Base-by-base conservation (phyloP, 2,888 invertebrate genomes). In the Cephus spinipes region DNA sequence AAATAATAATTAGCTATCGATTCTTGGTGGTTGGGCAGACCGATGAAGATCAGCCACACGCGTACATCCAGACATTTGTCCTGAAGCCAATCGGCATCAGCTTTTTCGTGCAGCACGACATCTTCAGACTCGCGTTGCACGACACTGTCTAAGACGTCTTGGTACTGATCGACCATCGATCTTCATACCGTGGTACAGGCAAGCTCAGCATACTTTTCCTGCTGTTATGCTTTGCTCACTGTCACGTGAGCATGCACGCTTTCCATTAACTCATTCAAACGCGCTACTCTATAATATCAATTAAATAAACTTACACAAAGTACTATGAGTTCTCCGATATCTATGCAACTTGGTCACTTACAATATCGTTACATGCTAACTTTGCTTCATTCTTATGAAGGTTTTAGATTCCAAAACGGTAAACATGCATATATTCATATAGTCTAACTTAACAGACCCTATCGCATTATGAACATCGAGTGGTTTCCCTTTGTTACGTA, bases 81-180 rank as follows among this genome's bases (percentile, higher is more conserved):
- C 94, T 98, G 93, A 97, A 97, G 93, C 97, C 97, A 86, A 94
- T 96, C 91, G 96, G 95, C 92, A 95, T 94, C 92, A 96, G 96
- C 91, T 98, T 96, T 94, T 98, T 96, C 94, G 96, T 98, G 91
- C 97, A 97, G 93, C 98, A 98, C 92, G 98, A 98, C 93, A 95
- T 97, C 92, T 98, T 98, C 94, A 95, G 98, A 92, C 95, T 98
- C 91, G 96, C 97, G 86, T 94, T 98, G 88, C 98, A 98, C 93
- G 96, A 98, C 93, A 92, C 93, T 82, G 92, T 94, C 91, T 94
- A 94, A 92, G 92, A 84, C 83, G 82, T 83, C 86, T 86, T 86
- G 87, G 87, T 89, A 90, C 80, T 80, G 83, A 86, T 87, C 84
- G 83, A 85, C 85, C 82, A 79, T 84, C 86, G 86, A 87, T 88